Evolutionary conservation across 2,888 invertebrate genomes (phyloP), one percentile per base, ranked within the genome.

Genomic region (Phymatocera aterrima): DNA sequence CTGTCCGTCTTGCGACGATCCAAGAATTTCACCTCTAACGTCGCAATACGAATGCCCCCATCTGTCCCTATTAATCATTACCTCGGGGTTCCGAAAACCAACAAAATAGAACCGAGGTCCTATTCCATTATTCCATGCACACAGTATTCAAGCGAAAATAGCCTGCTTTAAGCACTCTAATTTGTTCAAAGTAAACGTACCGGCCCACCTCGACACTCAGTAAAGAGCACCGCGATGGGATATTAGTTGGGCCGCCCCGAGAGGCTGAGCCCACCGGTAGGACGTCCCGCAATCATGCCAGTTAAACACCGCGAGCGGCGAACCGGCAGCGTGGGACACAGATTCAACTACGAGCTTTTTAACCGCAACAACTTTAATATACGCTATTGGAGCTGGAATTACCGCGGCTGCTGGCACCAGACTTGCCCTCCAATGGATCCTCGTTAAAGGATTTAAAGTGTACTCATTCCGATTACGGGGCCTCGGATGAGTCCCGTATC

Each of bases 371-470:
- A 94, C 92, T 93, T 93, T 93, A 93, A 93, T 94, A 94, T 93
- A 93, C 92, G 92, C 92, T 93, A 91, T 92, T 92, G 92, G 93
- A 94, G 93, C 93, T 94, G 93, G 94, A 93, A 92, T 94, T 94
- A 94, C 93, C 93, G 93, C 93, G 93, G 93, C 93, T 94, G 93
- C 93, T 94, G 93, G 93, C 94, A 94, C 93, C 92, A 93, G 93
- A 93, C 93, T 93, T 93, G 92, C 57, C 57, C 57, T 57, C 57
- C 57, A 57, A 57, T 57, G 57, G 57, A 57, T 57, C 57, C 57
- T 57, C 57, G 57, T 57, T 57, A 57, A 57, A 57, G 57, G 57
- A 57, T 57, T 48, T 48, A 48, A 48, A 48, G n/a, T n/a, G n/a
- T n/a, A n/a, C n/a, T n/a, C n/a, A n/a, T n/a, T n/a, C n/a, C n/a